Evolutionary conservation across 23 tunicate genomes (phyloP), one percentile per base, ranked within the genome.

Genomic region (Diplosoma virens): DNA sequence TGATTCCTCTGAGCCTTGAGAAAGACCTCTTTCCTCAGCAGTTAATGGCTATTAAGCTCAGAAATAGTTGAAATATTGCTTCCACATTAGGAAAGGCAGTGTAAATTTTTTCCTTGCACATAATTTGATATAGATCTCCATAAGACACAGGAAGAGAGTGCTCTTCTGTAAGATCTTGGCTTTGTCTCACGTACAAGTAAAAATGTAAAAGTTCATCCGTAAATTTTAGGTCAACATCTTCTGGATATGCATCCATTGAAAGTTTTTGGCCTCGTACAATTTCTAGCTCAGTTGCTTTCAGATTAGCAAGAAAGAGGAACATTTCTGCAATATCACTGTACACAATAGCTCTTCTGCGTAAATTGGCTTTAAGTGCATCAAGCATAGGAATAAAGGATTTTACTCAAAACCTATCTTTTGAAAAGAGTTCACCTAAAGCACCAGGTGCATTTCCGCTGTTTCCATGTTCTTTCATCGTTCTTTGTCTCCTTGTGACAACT

Each of bases 271-370:
- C 70, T 63, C 36, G 70, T 27, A 27, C 36, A 63, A n/a, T 63
- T 63, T 63, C 35, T 6, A 27, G 16, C 35, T 63, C 20, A 63
- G 70, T 27, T 63, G 70, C 70, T 63, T 28, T 63, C 70, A 63
- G 70, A 63, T 63, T 63, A 28, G 70, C 36, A 63, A 63, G 70
- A 63, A 63, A 63, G 70, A 28, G 36, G 20, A 63, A 63, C 70
- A 63, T 63, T 63, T 63, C 70, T 63, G 70, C 70, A 20, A 63
- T 63, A n/a, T 63, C 70, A 63, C 70, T 63, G 70, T 63, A 63
- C 36, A 28, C 36, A 63, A 6, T 63, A 63, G 70, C 70, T 63
- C 70, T 63, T 63, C 70, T 63, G 27, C 70, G 27, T 63, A 27
- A 63, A 63, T 30, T 63, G 70, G 35, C 20, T 63, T 63, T 35